A percentile compares a stretch with the other conserved stretches of the same genome.
Evolutionary conservation across 2,797 vertebrate species (phyloP).

Genomic region (Sternotherus odoratus): DNA sequence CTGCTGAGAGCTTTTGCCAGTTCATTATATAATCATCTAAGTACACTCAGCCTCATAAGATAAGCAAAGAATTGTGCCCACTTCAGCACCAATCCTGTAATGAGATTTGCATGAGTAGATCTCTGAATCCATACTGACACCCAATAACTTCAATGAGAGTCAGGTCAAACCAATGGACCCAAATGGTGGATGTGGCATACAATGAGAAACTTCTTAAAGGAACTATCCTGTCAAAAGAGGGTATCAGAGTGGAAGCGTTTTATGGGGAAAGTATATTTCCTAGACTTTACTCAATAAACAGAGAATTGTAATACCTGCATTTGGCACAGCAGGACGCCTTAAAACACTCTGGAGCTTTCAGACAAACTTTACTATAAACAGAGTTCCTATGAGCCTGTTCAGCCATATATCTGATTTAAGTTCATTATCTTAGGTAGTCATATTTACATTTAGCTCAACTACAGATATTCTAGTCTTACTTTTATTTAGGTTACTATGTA

Average conservation of each 20-base stretch:
- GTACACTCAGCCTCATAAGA: neutral
- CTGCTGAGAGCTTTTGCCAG: neutral
- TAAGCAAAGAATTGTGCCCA: neutral
- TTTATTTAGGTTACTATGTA: neutral
- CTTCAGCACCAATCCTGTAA: neutral
- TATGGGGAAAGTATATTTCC: neutral
- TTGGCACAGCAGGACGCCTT: neutral
- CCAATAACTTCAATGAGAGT: neutral
- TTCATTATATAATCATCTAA: neutral
- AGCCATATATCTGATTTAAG: slow-evolving; percentile 26
- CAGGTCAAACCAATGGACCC: neutral
- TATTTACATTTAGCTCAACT: neutral
- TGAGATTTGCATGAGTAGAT: neutral
- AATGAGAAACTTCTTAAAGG: neutral
- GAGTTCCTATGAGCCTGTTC: neutral
- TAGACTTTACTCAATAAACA: neutral
- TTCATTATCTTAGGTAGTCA: neutral
- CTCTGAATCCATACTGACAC: neutral
- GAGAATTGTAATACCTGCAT: neutral
- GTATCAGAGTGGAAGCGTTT: neutral
- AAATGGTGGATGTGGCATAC: neutral
- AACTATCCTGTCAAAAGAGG: neutral
- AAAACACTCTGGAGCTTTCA: neutral
- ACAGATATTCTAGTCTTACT: slow-evolving; percentile 10
- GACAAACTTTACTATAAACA: neutral